phyloP scores from a whole-genome alignment of 2,113 vertebrate species.

The Myrmecobius fasciatus region DNA sequence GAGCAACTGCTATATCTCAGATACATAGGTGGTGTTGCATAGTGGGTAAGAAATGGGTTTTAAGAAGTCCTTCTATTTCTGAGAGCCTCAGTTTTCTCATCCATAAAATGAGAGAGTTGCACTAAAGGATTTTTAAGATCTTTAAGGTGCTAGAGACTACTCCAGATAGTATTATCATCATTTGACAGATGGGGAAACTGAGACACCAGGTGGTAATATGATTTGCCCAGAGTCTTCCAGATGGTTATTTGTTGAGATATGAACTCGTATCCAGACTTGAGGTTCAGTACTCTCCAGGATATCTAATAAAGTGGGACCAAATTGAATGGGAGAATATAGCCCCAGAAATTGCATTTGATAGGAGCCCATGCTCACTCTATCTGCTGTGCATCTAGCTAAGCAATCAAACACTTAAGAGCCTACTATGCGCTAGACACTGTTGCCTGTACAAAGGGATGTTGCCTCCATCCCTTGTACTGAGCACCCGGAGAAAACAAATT shows the following conservation, averaged over 20 bases:
- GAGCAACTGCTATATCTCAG: neutral
- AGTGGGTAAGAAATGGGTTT: neutral
- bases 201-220: neutral
- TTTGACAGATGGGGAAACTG: neutral
- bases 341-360: too few species aligned
- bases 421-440: too few species aligned
- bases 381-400: too few species aligned
- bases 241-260: neutral
- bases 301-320: too few species aligned
- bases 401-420: too few species aligned
- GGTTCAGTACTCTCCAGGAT: too few species aligned
- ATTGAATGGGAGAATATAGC: too few species aligned
- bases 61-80: neutral
- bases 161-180: neutral
- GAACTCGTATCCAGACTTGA: neutral
- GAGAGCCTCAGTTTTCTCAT: neutral
- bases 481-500: neutral
- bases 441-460: too few species aligned
- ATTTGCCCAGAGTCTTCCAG: neutral
- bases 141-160: neutral
- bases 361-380: too few species aligned
- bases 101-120: neutral
- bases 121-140: neutral
- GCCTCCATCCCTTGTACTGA: neutral
- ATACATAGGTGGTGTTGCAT: neutral